Evolutionary conservation across 2,797 vertebrate species (phyloP).

Genomic region (Luscinia luscinia): DNA sequence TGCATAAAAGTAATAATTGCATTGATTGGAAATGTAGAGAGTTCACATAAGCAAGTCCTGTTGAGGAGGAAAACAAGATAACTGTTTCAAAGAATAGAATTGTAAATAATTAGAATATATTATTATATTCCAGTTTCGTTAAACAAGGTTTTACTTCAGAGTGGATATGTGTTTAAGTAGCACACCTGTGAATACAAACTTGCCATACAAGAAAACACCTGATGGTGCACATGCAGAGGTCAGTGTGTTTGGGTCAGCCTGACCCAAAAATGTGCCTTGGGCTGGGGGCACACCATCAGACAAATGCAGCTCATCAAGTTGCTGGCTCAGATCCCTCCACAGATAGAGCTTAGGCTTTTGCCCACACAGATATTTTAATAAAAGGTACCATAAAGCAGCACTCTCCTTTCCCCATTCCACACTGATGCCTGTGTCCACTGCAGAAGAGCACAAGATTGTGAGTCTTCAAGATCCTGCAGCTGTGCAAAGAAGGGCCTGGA

Average conservation of each 20-base stretch:
- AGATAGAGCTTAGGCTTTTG: not conserved
- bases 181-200: not conserved
- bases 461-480: not conserved
- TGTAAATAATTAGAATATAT: not conserved
- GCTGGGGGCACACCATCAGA: not conserved
- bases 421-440: not conserved
- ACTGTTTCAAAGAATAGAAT: not conserved
- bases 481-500: not conserved
- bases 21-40: not conserved
- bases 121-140: not conserved
- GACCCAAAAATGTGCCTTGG: not conserved
- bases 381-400: not conserved
- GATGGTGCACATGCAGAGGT: not conserved
- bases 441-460: not conserved
- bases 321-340: not conserved
- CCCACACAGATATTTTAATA: not conserved
- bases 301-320: not conserved
- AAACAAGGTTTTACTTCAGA: not conserved
- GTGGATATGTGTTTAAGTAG: not conserved
- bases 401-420: not conserved
- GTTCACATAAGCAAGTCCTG: not conserved
- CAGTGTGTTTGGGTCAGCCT: not conserved
- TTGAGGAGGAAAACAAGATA: not conserved
- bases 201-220: not conserved
- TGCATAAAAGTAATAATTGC: not conserved